Evolutionary conservation across 2,888 invertebrate species (phyloP).

Genomic region (Tanaodytes sp.): DNA sequence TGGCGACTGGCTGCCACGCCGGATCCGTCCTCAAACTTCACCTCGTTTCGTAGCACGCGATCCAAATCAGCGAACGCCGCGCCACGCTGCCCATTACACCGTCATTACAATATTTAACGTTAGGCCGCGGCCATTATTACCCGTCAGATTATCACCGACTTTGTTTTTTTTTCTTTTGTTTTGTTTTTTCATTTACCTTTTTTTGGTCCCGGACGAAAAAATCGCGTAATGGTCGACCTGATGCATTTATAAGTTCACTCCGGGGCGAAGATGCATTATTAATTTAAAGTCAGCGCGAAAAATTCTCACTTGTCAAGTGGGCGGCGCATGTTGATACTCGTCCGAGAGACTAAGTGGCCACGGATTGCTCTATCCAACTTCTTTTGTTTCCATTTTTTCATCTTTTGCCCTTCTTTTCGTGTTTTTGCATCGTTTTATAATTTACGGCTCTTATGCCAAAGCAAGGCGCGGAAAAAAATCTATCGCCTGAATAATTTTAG

Average conservation of each 20-base stretch:
- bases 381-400: no score
- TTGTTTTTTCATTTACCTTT: no score
- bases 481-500: no score
- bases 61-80: conserved; percentile 28
- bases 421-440: no score
- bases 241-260: conserved; percentile 33
- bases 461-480: no score
- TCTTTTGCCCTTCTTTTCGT: no score
- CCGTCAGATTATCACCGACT: conserved; percentile 6
- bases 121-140: conserved; percentile 4
- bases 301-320: conserved; percentile 5
- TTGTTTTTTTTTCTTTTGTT: no score
- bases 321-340: no score
- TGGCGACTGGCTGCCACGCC: no score
- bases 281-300: conserved; percentile 17
- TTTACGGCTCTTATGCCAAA: no score
- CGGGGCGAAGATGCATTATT: conserved; percentile 10
- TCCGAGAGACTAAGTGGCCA: no score
- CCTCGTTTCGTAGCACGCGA: conserved; percentile 47
- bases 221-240: conserved; percentile 16
- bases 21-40: conserved; percentile 30
- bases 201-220: neutral
- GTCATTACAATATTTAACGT: conserved; percentile 42
- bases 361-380: no score
- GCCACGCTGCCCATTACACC: conserved; percentile 26